Conservation (phyloP, 2,113 vertebrate species). For the Origma solitaria region DNA sequence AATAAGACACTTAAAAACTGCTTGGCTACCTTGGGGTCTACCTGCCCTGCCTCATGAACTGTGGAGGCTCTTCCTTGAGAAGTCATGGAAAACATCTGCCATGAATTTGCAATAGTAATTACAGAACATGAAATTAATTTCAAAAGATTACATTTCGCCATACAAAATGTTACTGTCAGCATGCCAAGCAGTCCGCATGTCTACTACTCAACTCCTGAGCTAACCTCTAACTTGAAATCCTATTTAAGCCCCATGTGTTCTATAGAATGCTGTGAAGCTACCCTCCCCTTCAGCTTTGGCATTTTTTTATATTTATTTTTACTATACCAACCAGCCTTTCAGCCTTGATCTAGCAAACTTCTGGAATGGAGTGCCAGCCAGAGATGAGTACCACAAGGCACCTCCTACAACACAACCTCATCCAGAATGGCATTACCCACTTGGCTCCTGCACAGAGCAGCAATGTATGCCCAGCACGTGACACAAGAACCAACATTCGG, state of each 20-base stretch:
- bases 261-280: not conserved
- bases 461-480: rapidly evolving
- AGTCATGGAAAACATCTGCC: not conserved
- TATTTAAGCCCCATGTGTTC: not conserved
- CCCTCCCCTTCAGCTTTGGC: not conserved
- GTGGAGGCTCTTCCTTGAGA: not conserved
- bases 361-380: not conserved
- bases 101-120: not conserved
- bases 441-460: not conserved
- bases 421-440: rapidly evolving
- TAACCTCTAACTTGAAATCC: not conserved
- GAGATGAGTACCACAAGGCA: not conserved
- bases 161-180: not conserved
- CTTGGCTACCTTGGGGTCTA: not conserved
- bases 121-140: not conserved
- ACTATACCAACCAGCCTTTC: not conserved
- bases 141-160: not conserved
- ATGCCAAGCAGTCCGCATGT: not conserved
- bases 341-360: not conserved
- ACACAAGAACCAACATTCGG: not conserved
- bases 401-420: rapidly evolving
- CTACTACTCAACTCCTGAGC: not conserved
- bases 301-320: not conserved
- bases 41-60: not conserved
- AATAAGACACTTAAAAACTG: not conserved